Conservation (phyloP, 2,797 vertebrate species). For the Eospalax fontanierii region DNA sequence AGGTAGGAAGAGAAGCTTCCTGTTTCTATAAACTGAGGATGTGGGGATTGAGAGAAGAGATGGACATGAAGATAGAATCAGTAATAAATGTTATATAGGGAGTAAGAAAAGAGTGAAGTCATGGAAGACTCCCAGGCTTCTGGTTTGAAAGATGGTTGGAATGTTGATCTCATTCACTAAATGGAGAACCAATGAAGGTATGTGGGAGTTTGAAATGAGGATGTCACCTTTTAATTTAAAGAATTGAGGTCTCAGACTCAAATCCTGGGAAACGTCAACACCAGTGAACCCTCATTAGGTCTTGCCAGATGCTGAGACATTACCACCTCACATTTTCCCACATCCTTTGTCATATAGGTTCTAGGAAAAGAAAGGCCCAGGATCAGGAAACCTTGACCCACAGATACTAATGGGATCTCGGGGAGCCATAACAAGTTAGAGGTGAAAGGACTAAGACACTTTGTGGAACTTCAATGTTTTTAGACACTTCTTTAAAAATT, state of each 20-base stretch:
- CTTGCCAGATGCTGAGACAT: not conserved
- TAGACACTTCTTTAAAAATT: not conserved
- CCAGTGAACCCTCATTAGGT: not conserved
- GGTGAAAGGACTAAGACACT: not conserved
- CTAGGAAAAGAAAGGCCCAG: not conserved
- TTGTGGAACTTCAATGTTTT: constrained; percentile 19
- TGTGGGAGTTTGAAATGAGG: not conserved
- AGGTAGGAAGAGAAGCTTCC: not conserved
- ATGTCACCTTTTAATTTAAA: not conserved
- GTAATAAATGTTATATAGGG: not conserved
- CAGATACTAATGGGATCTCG: not conserved
- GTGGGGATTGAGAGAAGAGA: not conserved
- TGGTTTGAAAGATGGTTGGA: not conserved
- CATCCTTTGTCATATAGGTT: not conserved
- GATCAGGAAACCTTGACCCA: not conserved
- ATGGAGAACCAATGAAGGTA: not conserved
- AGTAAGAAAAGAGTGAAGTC: not conserved
- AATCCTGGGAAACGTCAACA: not conserved
- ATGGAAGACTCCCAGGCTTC: not conserved
- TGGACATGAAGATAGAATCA: not conserved
- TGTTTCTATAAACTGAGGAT: not conserved
- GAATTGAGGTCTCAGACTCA: not conserved
- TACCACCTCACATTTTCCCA: not conserved
- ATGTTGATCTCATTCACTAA: not conserved
- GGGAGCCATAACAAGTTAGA: not conserved